Evolutionary conservation across 1,140 invertebrate species (phyloP), one percentile per base, ranked within the genome.

Genomic region (Daktulosphaira vitifoliae): DNA sequence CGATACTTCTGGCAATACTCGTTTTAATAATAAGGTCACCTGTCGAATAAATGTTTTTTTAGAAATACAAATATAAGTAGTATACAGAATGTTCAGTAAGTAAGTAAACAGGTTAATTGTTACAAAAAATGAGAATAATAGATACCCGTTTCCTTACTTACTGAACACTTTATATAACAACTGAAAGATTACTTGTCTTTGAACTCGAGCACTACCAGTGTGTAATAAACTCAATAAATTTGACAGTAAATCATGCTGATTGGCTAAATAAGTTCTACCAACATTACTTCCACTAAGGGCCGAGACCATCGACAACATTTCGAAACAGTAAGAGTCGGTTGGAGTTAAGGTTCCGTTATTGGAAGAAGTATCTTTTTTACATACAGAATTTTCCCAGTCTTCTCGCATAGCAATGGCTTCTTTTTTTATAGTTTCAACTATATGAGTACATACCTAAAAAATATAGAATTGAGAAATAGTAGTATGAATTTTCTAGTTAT

Each of bases 271-370:
- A 9, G 84, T 83, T 29, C 92, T 79, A 0, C 94, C 94, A 0
- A 96, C 91, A 1, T 84, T 81, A 68, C 92, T 96, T 3, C 94
- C 94, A 69, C 90, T 95, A n/a, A 97, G 75, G 0, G 95, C 93
- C 67, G 96, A 74, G 16, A 87, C 93, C 84, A 97, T 90, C 1
- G 91, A 96, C 7, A 98, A 76, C 89, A 98, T 93, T 78, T 98
- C 93, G 75, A 98, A 98, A 77, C 93, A 97, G 73, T 96, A 97
- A 8, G 90, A 92, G 77, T 97, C 94, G 2, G 85, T 77, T 6
- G 50, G 80, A 72, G 72, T 80, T 78, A 15, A 76, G 2, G 75
- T 67, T 3, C 78, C 48, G 74, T 74, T 4, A 18, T 37, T 3
- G 75, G 77, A 62, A 75, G 79, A 1, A 80, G 68, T 22, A 15